Evolutionary conservation across 1,140 invertebrate species (phyloP).

Genomic region (Drosophila baimaii): DNA sequence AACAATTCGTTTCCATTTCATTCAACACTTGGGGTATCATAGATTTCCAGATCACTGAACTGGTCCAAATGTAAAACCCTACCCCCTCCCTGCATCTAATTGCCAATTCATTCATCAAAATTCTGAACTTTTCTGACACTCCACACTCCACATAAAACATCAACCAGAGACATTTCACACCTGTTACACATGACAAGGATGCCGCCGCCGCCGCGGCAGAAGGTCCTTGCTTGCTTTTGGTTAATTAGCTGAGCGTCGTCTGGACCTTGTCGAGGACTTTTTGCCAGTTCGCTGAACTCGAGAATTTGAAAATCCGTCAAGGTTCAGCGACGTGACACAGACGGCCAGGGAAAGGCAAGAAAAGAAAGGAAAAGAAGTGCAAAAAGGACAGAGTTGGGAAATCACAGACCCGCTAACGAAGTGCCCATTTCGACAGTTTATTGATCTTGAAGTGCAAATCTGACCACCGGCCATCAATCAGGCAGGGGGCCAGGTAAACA

Average conservation of each 20-base stretch:
- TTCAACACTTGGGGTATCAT: slow-evolving; percentile 3
- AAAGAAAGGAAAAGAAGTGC: not conserved
- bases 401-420: slow-evolving; percentile 50
- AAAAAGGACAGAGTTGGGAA: not conserved
- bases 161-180: slow-evolving; percentile 53
- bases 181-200: slow-evolving; percentile 54
- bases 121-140: slow-evolving; percentile 35
- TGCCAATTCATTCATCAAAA: slow-evolving; percentile 49
- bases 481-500: slow-evolving; percentile 61
- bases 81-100: slow-evolving; percentile 14
- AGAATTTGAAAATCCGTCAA: slow-evolving; percentile 47
- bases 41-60: slow-evolving; percentile 24
- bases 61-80: not conserved
- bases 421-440: slow-evolving; percentile 49
- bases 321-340: slow-evolving; percentile 34
- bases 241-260: slow-evolving; percentile 64
- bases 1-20: slow-evolving; percentile 11
- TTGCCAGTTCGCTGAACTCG: slow-evolving; percentile 70
- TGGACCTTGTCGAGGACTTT: slow-evolving; percentile 36
- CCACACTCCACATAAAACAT: slow-evolving; percentile 24
- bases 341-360: slow-evolving; percentile 1
- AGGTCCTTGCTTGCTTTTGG: slow-evolving; percentile 32
- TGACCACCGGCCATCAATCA: slow-evolving; percentile 75
- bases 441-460: slow-evolving; percentile 58
- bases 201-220: not conserved